Percentiles rank a stretch among this genome's conserved stretches.
These are phyloP conservation scores for Cephus nigrinus DNA, from an alignment of 2,888 invertebrate species.

Conservation along the genomic window DNA sequence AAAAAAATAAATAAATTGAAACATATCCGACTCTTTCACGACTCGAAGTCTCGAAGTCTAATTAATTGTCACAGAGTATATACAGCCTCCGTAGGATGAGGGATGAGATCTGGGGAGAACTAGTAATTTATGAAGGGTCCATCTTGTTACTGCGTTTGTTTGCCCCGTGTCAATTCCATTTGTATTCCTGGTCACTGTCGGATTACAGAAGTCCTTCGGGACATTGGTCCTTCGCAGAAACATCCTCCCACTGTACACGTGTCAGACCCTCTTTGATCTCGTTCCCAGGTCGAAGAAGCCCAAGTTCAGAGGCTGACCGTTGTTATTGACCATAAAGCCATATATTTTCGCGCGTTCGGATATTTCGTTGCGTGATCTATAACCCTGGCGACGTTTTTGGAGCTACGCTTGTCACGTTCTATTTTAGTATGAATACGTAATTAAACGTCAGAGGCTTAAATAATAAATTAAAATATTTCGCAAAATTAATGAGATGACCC, in stretches of 20 bases:
- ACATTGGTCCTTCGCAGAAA: slow-evolving; percentile 18
- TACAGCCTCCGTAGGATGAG: neutral
- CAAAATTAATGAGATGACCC: neutral
- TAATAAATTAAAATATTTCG: neutral
- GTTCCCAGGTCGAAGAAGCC: neutral
- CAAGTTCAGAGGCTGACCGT: neutral
- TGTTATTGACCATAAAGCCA: neutral
- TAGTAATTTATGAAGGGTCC: slow-evolving; percentile 1
- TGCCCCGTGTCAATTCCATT: slow-evolving; percentile 25
- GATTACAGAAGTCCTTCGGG: slow-evolving; percentile 21
- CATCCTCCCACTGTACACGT: slow-evolving; percentile 2
- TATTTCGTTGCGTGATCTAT: neutral
- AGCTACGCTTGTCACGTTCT: neutral
- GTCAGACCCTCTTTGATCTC: slow-evolving; percentile 15
- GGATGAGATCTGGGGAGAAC: neutral
- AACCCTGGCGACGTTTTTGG: neutral
- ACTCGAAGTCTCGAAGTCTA: neutral
- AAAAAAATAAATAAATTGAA: neutral
- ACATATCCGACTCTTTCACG: neutral
- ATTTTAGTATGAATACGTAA: neutral
- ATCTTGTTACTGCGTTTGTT: slow-evolving; percentile 19
- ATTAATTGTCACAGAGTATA: neutral
- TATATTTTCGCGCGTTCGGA: neutral
- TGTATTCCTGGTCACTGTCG: slow-evolving; percentile 17
- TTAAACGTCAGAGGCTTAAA: neutral